Evolutionary conservation across 2,113 vertebrate species (phyloP).

Genomic region (Oreochromis tanganicae): DNA sequence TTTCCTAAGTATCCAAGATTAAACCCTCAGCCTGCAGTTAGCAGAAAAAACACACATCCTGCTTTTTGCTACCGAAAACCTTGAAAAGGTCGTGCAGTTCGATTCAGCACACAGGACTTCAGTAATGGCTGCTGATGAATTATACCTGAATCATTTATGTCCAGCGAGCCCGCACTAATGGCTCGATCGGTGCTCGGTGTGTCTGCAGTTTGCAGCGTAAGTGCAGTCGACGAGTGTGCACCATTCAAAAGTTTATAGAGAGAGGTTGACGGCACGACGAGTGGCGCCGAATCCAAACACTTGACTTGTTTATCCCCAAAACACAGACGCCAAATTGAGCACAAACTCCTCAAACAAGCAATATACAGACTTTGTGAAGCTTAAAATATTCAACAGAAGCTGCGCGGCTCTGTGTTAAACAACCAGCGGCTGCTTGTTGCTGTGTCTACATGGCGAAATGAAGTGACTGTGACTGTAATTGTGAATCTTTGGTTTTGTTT

Average conservation of each 20-base stretch:
- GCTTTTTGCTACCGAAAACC: not conserved
- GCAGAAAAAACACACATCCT: not conserved
- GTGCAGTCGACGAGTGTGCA: not conserved
- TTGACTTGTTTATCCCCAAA: not conserved
- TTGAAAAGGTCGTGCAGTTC: not conserved
- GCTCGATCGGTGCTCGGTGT: not conserved
- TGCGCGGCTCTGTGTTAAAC: not conserved
- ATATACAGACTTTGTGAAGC: not conserved
- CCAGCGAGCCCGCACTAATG: not conserved
- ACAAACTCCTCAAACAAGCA: not conserved
- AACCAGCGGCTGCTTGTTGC: not conserved
- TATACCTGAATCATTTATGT: not conserved
- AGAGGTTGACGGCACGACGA: not conserved
- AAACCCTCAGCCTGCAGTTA: not conserved
- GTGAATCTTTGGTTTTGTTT: not conserved
- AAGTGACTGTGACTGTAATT: not conserved
- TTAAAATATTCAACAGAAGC: not conserved
- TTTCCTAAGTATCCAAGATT: not conserved
- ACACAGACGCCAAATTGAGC: not conserved
- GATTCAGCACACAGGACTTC: not conserved
- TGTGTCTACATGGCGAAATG: not conserved
- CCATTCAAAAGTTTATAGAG: not conserved
- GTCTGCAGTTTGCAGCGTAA: not conserved
- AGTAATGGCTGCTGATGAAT: not conserved
- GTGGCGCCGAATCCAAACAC: not conserved